Conservation (phyloP, 2,797 vertebrate genomes). For the Sebastes dallii region DNA sequence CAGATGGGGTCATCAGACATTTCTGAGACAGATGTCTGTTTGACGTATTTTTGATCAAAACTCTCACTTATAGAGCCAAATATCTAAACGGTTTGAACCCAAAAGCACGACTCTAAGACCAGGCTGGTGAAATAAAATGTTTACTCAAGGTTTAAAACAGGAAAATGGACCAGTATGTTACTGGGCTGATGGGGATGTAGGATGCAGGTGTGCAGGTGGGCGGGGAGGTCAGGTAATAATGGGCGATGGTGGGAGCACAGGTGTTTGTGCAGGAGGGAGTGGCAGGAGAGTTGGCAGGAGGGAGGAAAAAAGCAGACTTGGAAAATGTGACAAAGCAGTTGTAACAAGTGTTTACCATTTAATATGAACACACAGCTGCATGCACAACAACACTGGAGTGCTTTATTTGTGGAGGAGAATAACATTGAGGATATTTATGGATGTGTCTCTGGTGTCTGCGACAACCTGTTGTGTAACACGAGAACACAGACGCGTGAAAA, state of each 20-base stretch:
- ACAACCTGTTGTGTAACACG: constrained; percentile 10
- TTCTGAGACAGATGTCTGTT: background rate
- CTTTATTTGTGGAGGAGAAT: background rate
- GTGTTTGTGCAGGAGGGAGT: background rate
- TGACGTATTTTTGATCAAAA: background rate
- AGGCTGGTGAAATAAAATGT: background rate
- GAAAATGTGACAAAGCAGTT: background rate
- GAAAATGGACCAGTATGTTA: background rate
- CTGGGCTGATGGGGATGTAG: background rate
- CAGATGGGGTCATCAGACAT: background rate
- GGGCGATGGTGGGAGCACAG: background rate
- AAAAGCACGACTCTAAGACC: background rate
- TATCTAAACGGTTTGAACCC: background rate
- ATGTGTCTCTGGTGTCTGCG: constrained; percentile 5
- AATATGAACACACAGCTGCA: background rate
- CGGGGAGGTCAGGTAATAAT: too few species aligned
- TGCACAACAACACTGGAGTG: background rate
- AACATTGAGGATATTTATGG: constrained; percentile 28
- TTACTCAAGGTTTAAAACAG: background rate
- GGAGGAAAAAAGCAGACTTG: background rate
- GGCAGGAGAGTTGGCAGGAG: background rate
- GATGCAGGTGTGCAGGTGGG: too few species aligned
- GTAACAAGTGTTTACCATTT: background rate
- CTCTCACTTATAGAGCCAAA: too few species aligned
- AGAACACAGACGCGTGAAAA: constrained; percentile 13